Base-by-base conservation (phyloP, 2,113 vertebrate genomes). In the Erythrolamprus reginae region DNA sequence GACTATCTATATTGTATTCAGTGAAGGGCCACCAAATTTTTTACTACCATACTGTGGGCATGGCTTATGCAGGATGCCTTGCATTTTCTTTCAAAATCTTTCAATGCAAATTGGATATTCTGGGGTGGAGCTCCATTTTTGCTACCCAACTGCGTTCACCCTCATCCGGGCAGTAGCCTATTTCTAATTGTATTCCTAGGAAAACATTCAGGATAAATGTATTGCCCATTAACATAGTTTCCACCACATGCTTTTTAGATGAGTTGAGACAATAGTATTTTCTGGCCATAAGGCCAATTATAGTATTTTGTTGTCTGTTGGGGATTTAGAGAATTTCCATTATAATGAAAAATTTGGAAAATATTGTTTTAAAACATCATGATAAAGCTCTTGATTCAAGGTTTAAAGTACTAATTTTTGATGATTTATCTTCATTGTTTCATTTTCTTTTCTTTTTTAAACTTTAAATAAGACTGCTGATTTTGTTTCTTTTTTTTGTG, bases 391-490 rank as follows among this genome's bases (percentile, higher is more conserved):
- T 89, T 55, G 26, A 83, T 56, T 83, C 51, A 55, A 24, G 5
- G 8, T 38, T 83, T 89, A 9, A 21, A 56, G 23, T 5, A 24
- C 19, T 4, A 33, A 33, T 12, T 48, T 53, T 50, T 50, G 26
- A 42, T 58, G 28, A 24, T 26, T 82, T 38, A n/a, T 38, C 19
- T 87, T 87, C 52, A 82, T 17, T 82, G 26, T 82, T 10, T 56
- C 17, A 3, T 13, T 45, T 33, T 5, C 1, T 47, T 10, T 53
- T 23, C 2, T 38, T n/a, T 19, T 23, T 26, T 28, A 51, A 61
- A 88, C 33, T 38, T 10, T 58, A 88, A 10, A 5, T 38, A 38
- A 85, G n/a, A 96, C 95, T 95, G 91, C 88, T 65, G 10, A n/a
- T n/a, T 13, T 65, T 65, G 28, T 65, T 65, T 65, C n/a, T 65